Evolutionary conservation across 2,797 vertebrate species (phyloP), one percentile per base, ranked within the genome.

Genomic region (Neosilurus mollespiculum): DNA sequence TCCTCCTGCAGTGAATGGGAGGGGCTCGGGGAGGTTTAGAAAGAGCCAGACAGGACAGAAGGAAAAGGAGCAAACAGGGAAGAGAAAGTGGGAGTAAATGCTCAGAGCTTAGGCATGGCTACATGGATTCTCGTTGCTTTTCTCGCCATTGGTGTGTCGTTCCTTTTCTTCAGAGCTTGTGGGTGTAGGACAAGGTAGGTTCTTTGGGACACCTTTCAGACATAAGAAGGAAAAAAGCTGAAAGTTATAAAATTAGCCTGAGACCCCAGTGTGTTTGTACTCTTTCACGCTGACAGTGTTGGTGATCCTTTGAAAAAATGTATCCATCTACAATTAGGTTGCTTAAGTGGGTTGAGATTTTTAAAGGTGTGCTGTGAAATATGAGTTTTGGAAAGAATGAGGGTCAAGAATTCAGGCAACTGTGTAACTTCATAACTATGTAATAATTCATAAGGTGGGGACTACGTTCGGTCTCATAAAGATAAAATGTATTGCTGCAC

Each of bases 171-270:
- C 22, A 78, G 10, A 18, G 30, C 77, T 34, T 81, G 26, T 30
- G 54, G 83, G 54, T 62, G 56, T 26, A 85, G 84, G 84, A 85
- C 37, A n/a, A 64, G 84, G 84, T 82, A 51, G 24, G 80, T 61
- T 71, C 12, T 37, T n/a, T 12, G 16, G 34, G 56, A 43, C 26
- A 64, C 9, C 18, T 9, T 54, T 84, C 24, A 78, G 18, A 4
- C 61, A 34, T 82, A 16, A 61, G 20, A 12, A n/a, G 51, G 1
- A 30, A 51, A 18, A 53, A 53, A 18, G 24, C 53, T 73, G 11
- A 82, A 82, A 30, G 43, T 65, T n/a, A 2, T 1, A 77, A 62
- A 77, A 37, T 2, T 49, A 79, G 77, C 22, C 24, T 26, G 59
- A 24, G 12, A 79, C 2, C 43, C 15, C 9, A 20, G 0, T 34